Evolutionary conservation across 2,888 invertebrate genomes (phyloP).

Genomic region (Octodonta nipae): DNA sequence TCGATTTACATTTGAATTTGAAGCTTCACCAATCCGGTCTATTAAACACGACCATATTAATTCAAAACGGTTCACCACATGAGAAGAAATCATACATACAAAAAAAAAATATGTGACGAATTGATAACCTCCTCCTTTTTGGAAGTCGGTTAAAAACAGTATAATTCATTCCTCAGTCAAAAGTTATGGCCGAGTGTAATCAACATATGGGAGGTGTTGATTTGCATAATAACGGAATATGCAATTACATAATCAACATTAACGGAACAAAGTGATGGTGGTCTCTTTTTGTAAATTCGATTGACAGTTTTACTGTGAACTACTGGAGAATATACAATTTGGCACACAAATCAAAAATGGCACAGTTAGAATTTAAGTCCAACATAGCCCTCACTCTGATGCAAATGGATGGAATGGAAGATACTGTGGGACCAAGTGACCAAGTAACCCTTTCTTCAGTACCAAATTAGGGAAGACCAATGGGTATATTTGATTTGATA

Average conservation of each 20-base stretch:
- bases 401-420: not conserved
- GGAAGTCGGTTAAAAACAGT: no score
- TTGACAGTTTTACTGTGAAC: slow-evolving; percentile 4
- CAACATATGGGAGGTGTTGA: slow-evolving; percentile 7
- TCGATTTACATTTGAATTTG: not conserved
- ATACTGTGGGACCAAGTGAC: not conserved
- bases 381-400: slow-evolving; percentile 2
- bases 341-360: slow-evolving; percentile 1
- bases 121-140: no score
- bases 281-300: slow-evolving; percentile 6
- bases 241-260: slow-evolving; percentile 5
- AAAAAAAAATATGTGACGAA: no score
- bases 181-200: slow-evolving; percentile 5
- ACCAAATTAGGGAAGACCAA: not conserved
- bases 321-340: slow-evolving; percentile 1
- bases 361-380: slow-evolving; percentile 4
- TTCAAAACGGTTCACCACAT: no score
- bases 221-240: slow-evolving; percentile 4
- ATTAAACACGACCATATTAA: no score
- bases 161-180: slow-evolving; percentile 3
- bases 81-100: no score
- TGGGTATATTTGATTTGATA: not conserved
- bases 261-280: slow-evolving; percentile 11
- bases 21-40: not conserved
- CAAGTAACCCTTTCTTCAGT: not conserved